A percentile compares a stretch with the other conserved stretches of the same genome.
Conservation (phyloP, 2,797 vertebrate genomes). For the Bovichtus diacanthus region DNA sequence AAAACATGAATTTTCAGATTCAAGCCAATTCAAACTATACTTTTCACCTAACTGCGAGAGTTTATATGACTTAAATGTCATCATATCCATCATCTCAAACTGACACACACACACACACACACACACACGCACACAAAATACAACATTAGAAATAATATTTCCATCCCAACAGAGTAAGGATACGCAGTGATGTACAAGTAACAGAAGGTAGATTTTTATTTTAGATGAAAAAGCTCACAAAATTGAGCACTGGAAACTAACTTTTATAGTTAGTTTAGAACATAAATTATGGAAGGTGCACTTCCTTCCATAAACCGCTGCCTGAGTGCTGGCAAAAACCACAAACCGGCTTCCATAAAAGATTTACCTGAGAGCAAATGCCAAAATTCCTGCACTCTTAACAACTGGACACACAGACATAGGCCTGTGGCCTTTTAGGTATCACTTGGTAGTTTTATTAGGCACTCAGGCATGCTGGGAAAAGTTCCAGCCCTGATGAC, state of each 20-base stretch:
- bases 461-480: not conserved
- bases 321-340: conserved; percentile 42
- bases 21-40: conserved; percentile 1
- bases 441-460: conserved; percentile 8
- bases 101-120: too few species aligned
- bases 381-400: conserved; percentile 37
- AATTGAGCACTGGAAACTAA: conserved; percentile 15
- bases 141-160: too few species aligned
- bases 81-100: too few species aligned
- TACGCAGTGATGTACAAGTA: not conserved
- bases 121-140: too few species aligned
- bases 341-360: conserved; percentile 43
- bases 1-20: not conserved
- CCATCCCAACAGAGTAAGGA: not conserved
- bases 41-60: not conserved
- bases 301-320: conserved; percentile 46
- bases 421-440: conserved; percentile 11
- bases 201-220: not conserved
- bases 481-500: not conserved
- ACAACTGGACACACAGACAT: not conserved
- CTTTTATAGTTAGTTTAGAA: conserved; percentile 17
- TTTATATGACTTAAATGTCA: too few species aligned
- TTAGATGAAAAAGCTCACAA: conserved; percentile 3
- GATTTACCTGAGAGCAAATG: conserved; percentile 39
- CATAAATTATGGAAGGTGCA: conserved; percentile 48